phyloP scores from a whole-genome alignment of 2,113 vertebrate species.

The Syngnathoides biaculeatus region DNA sequence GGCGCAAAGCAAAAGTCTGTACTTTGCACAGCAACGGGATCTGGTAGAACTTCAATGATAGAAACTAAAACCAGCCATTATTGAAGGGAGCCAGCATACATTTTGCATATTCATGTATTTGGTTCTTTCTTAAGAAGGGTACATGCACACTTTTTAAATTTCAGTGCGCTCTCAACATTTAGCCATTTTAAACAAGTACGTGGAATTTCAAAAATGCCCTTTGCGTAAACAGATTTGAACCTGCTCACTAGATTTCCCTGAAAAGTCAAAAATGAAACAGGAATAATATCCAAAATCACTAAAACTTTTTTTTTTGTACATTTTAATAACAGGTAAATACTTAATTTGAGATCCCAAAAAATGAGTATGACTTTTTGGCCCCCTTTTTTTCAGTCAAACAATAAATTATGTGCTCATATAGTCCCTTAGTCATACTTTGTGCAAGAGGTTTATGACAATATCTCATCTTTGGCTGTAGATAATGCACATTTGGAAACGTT shows the following conservation, averaged over 20 bases:
- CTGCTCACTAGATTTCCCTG: not conserved
- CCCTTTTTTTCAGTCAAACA: too few relatives aligned
- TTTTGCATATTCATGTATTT: not conserved
- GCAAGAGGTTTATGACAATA: slow-evolving; percentile 57
- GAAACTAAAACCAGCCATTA: slow-evolving; percentile 23
- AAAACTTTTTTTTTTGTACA: slow-evolving; percentile 15
- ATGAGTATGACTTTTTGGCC: not conserved
- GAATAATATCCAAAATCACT: not conserved
- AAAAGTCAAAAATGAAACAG: not conserved
- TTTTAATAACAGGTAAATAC: not conserved
- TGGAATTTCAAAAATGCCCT: not conserved
- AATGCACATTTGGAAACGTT: slow-evolving; percentile 62
- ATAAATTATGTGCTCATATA: slow-evolving; percentile 34
- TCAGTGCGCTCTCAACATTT: not conserved
- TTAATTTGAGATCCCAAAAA: not conserved
- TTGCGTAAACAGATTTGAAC: not conserved
- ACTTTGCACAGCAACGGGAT: slow-evolving; percentile 44
- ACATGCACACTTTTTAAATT: not conserved
- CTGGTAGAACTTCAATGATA: slow-evolving; percentile 28
- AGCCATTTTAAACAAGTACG: not conserved
- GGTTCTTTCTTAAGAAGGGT: not conserved
- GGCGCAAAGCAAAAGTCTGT: slow-evolving; percentile 40
- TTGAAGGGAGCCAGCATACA: not conserved
- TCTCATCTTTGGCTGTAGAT: slow-evolving; percentile 56
- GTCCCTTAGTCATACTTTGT: slow-evolving; percentile 34